Evolutionary conservation across 2,113 vertebrate genomes (phyloP), one percentile per base, ranked within the genome.

Genomic region (Mus pahari): DNA sequence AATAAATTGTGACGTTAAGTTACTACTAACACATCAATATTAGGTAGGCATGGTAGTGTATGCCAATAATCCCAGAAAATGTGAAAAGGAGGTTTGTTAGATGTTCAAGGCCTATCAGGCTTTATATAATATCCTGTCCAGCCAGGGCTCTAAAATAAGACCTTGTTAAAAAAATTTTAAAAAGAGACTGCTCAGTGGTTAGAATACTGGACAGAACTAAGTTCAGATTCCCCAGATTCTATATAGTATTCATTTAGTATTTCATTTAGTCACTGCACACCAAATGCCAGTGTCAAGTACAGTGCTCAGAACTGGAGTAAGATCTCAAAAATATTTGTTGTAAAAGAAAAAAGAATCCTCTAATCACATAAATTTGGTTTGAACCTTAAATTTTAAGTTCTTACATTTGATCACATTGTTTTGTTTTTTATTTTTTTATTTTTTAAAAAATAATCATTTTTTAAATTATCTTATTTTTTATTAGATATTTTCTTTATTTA

Each of bases 291-390:
- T 73, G 20, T 96, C 19, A 55, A 31, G 12, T 62, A 45, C 64
- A 87, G 36, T 90, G 7, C 36, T 31, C 26, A 70, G 31, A 45
- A 74, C 55, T 36, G 9, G 31, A 84, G 42, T 88, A 84, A 96
- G 81, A 82, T 33, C 39, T 78, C 39, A 55, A 82, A 94, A 83
- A 45, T 82, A 89, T 24, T 83, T 94, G 20, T 89, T 91, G 78
- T 39, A 71, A 50, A 90, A 90, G 77, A 81, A 83, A 71, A 78
- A 91, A n/a, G 71, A 91, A 87, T 71, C 28, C 20, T 45, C 70
- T 81, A 64, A 86, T 89, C 17, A n/a, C 50, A 42, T 92, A 86
- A 39, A 92, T 93, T 95, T 94, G 39, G 36, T 42, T 93, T 95
- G 64, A 3, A 39, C 83, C 95, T 95, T 93, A 83, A 62, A 83